phyloP scores from a whole-genome alignment of 2,888 invertebrate genomes.

The Heliconius ethilla region DNA sequence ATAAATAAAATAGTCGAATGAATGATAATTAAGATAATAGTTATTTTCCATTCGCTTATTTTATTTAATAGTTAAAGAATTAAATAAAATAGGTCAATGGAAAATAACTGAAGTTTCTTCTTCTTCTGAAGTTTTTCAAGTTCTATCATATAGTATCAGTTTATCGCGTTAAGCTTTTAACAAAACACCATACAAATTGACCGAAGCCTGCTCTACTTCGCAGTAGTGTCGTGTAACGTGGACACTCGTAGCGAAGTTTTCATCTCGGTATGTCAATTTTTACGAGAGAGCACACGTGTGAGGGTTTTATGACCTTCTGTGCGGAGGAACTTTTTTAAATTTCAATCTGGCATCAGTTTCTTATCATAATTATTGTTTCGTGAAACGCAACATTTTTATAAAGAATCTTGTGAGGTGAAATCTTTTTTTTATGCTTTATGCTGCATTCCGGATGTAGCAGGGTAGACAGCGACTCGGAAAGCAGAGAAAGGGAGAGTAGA shows the following conservation, averaged over 20 bases:
- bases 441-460: neutral
- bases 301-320: neutral
- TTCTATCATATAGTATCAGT: neutral
- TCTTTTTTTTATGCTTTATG: neutral
- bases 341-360: neutral
- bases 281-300: constrained; percentile 9
- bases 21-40: neutral
- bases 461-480: neutral
- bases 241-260: neutral
- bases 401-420: too few relatives aligned
- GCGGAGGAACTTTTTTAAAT: neutral
- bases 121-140: neutral
- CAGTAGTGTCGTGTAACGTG: constrained; percentile 13
- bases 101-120: neutral
- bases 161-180: neutral
- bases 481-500: too few relatives aligned
- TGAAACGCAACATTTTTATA: too few relatives aligned
- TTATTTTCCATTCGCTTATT: too few relatives aligned
- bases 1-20: too few relatives aligned
- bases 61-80: neutral
- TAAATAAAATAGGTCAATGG: neutral
- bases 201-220: neutral
- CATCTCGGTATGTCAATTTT: constrained; percentile 6
- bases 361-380: too few relatives aligned
- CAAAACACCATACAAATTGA: constrained; percentile 6